Percentiles rank a stretch among this genome's conserved stretches.
These are phyloP conservation scores for Diploscapter pachys DNA, from an alignment of 1,140 invertebrate genomes.

Conservation along the genomic window DNA sequence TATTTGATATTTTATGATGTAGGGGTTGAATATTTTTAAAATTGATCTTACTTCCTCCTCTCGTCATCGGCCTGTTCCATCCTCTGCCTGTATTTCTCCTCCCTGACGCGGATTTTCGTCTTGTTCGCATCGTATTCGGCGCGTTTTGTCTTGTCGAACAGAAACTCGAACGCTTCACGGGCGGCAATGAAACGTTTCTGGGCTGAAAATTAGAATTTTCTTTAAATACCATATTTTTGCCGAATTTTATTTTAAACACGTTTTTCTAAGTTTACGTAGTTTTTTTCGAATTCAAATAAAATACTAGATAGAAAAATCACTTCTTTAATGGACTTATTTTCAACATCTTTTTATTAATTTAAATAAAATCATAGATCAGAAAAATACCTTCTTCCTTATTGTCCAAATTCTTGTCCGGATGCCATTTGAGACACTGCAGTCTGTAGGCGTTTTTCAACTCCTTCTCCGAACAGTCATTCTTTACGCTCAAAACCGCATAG, in stretches of 20 bases:
- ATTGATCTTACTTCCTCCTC: constrained; percentile 13
- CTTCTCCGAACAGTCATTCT: constrained; percentile 28
- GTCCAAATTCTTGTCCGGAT: constrained; percentile 34
- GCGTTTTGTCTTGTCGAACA: constrained; percentile 20
- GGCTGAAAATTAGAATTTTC: constrained; percentile 3
- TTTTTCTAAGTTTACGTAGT: too few relatives aligned
- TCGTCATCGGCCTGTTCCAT: constrained; percentile 28
- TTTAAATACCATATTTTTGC: neutral
- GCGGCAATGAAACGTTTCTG: constrained; percentile 19
- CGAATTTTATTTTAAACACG: too few relatives aligned
- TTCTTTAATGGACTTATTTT: too few relatives aligned
- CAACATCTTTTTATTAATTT: too few relatives aligned
- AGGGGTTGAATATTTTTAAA: too few relatives aligned
- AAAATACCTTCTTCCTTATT: constrained; percentile 30
- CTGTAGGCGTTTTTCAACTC: constrained; percentile 31
- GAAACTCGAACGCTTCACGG: constrained; percentile 29
- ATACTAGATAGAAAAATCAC: neutral
- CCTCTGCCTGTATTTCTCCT: constrained; percentile 22
- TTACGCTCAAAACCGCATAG: constrained; percentile 21
- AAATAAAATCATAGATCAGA: neutral
- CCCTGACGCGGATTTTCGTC: constrained; percentile 19
- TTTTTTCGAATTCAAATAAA: neutral
- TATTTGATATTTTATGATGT: too few relatives aligned
- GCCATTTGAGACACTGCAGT: constrained; percentile 34
- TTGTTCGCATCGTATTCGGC: constrained; percentile 24